phyloP scores from a whole-genome alignment of 2,888 invertebrate genomes.

The Amaurobius ferox region DNA sequence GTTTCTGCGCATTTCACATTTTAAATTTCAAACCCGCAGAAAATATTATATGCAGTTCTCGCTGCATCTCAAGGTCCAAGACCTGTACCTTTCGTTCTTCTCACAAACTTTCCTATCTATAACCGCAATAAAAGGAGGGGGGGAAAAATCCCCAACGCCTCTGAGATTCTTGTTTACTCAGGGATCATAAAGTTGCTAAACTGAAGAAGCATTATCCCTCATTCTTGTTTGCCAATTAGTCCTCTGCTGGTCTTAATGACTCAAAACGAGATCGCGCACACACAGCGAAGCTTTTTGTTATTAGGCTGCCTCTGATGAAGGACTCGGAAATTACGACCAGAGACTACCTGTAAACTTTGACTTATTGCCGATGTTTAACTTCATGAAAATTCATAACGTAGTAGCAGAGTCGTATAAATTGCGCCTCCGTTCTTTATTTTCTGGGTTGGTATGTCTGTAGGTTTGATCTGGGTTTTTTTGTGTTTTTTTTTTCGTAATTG shows the following conservation, averaged over 20 bases:
- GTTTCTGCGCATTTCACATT: no score
- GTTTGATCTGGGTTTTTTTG: background rate
- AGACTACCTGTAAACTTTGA: no score
- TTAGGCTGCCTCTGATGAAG: slow-evolving; percentile 38
- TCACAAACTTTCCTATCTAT: background rate
- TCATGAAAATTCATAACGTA: slow-evolving; percentile 61
- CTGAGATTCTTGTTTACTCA: slow-evolving; percentile 37
- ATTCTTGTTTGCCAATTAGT: slow-evolving; percentile 66
- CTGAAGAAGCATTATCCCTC: slow-evolving; percentile 46
- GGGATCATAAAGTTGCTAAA: slow-evolving; percentile 64
- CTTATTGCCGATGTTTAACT: slow-evolving; percentile 58
- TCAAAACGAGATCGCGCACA: slow-evolving; percentile 28
- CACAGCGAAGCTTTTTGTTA: slow-evolving; percentile 15
- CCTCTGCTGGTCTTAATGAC: slow-evolving; percentile 42
- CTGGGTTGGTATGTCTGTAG: background rate
- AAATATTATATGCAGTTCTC: no score
- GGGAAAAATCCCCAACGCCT: background rate
- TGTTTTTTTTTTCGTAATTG: background rate
- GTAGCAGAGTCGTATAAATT: slow-evolving; percentile 53
- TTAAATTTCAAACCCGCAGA: no score
- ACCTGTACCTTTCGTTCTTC: no score
- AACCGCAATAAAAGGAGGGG: background rate
- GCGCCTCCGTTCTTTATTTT: background rate
- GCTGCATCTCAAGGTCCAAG: no score
- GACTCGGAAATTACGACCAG: no score